phyloP scores from a whole-genome alignment of 2,888 invertebrate genomes.

The Trissoscelio sp. region DNA sequence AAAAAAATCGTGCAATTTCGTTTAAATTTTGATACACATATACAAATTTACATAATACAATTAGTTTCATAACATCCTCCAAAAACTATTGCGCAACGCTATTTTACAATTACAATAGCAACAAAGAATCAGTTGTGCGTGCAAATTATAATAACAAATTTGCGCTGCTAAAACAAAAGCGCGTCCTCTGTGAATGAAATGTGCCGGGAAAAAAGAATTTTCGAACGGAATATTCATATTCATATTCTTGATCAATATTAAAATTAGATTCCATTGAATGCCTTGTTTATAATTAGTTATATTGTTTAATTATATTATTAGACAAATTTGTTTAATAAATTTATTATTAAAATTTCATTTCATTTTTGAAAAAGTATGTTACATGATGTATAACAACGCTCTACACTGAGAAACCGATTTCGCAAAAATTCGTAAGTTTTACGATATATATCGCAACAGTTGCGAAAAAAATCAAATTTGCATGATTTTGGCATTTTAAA shows the following conservation, averaged over 20 bases:
- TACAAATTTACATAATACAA: slow-evolving; percentile 53
- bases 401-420: too few relatives aligned
- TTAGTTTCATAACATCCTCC: slow-evolving; percentile 50
- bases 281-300: slow-evolving; percentile 60
- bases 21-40: slow-evolving; percentile 5
- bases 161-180: slow-evolving; percentile 40
- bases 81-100: slow-evolving; percentile 51
- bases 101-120: slow-evolving; percentile 51
- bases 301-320: slow-evolving; percentile 39
- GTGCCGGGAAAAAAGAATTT: slow-evolving; percentile 37
- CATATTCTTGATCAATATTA: slow-evolving; percentile 58
- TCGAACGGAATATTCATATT: slow-evolving; percentile 50
- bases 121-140: slow-evolving; percentile 53
- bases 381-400: too few relatives aligned
- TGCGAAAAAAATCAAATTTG: too few relatives aligned
- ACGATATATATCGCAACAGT: too few relatives aligned
- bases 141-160: slow-evolving; percentile 59
- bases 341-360: too few relatives aligned
- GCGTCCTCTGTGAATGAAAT: slow-evolving; percentile 39
- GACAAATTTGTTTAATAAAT: too few relatives aligned
- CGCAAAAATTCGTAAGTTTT: too few relatives aligned
- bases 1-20: too few relatives aligned
- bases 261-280: slow-evolving; percentile 50
- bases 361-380: too few relatives aligned
- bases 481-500: too few relatives aligned